Evolutionary conservation across 2,888 invertebrate genomes (phyloP).

Genomic region (Steromphala cineraria): DNA sequence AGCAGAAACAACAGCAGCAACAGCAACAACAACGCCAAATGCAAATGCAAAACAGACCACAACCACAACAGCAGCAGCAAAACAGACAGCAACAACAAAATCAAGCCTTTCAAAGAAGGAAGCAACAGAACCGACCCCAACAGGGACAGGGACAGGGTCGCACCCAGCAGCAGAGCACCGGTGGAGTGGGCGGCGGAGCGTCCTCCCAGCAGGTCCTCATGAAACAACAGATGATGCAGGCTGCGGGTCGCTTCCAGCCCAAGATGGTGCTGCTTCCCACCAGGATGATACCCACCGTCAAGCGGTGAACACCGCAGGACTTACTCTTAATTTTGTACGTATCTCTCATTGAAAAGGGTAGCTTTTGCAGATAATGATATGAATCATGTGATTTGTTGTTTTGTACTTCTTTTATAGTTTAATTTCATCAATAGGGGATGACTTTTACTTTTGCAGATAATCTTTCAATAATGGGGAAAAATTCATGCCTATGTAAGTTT

Average conservation of each 20-base stretch:
- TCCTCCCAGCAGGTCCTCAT: neutral
- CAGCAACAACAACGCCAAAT: neutral
- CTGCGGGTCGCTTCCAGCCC: neutral
- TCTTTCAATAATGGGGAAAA: no score
- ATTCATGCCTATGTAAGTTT: no score
- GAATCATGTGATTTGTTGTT: no score
- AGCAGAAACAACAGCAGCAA: conserved; percentile 4
- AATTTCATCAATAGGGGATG: no score
- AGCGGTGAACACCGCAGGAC: neutral
- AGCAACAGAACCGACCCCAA: neutral
- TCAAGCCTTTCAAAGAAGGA: neutral
- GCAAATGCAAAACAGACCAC: neutral
- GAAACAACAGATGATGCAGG: conserved; percentile 12
- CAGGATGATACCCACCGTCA: neutral
- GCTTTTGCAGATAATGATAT: no score
- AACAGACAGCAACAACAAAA: conserved; percentile 13
- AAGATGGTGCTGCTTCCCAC: conserved; percentile 8
- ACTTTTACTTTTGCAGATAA: no score
- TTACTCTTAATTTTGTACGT: no score
- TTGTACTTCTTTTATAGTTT: no score
- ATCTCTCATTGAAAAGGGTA: no score
- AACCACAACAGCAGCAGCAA: conserved; percentile 10
- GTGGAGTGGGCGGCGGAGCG: neutral
- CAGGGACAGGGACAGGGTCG: neutral
- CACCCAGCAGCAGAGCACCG: neutral